Base-by-base conservation (phyloP, 2,888 invertebrate species). In the Drosophila birchii region DNA sequence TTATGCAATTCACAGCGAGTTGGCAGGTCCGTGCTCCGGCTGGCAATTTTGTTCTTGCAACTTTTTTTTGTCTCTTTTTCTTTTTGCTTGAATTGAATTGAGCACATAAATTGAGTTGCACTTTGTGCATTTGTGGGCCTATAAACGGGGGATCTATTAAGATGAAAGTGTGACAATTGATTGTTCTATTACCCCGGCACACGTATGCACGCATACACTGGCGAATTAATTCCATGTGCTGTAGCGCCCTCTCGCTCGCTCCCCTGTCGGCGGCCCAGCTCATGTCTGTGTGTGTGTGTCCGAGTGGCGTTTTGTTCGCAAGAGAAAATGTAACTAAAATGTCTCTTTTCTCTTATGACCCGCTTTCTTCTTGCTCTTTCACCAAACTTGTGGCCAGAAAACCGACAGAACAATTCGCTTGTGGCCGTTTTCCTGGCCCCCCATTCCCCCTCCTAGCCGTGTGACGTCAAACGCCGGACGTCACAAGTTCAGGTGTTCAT, bases 161-260 rank as follows among this genome's bases (percentile, higher is more conserved):
- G 57, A 14, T 7, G 16, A 68, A 57, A 69, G 47, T 69, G 70
- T 56, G 47, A 20, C 47, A 68, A 68, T 68, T 68, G 69, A 41
- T 36, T 38, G 26, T 67, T 67, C 55, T 49, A 41, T 11, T 32
- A 57, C 54, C 74, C 71, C 54, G 61, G 43, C 51, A 51, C 34
- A 62, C 57, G 55, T 44, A 62, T 44, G 36, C 55, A 53, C 47
- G 36, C 55, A 53, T 14, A 26, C 57, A 32, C 36, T 36, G 47
- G 57, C 45, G 38, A 70, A 55, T 68, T 32, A 79, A 73, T 83
- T 78, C 87, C 82, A 87, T 83, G 82, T 83, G 87, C 73, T 79
- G 55, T 79, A 70, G 66, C 54, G 29, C 72, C 38, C 43, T 82
- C 85, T 81, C 82, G 26, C 69, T 82, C 73, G 53, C 75, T 63